Percentiles rank a stretch among this genome's conserved stretches.
Evolutionary conservation across 2,113 vertebrate species (phyloP).

Genomic region (Pipa parva): DNA sequence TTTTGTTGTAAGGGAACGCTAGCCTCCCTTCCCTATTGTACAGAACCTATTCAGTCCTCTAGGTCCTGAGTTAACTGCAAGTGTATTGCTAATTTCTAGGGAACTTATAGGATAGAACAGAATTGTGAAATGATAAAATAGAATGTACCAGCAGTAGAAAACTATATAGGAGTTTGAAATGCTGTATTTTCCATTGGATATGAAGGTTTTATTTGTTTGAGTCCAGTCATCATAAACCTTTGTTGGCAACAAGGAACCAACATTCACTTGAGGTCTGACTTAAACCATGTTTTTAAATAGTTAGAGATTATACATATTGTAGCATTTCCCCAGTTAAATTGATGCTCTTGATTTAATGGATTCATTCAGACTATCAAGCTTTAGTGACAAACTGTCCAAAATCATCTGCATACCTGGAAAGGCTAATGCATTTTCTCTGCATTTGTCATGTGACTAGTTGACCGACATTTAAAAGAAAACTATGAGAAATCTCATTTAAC

Average conservation of each 20-base stretch:
- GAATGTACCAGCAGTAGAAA: background rate
- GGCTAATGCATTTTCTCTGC: no score
- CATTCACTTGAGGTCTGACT: no score
- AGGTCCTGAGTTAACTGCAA: background rate
- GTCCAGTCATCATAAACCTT: no score
- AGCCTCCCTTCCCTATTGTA: conserved; percentile 1
- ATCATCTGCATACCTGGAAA: no score
- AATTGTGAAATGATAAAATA: conserved; percentile 35
- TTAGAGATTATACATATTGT: background rate
- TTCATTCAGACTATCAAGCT: no score
- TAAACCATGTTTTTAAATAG: background rate
- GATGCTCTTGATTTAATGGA: no score
- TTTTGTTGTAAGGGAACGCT: conserved; percentile 2
- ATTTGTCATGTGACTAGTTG: no score
- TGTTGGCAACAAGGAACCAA: no score
- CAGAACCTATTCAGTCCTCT: background rate
- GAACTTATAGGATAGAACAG: conserved; percentile 45
- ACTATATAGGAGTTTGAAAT: background rate
- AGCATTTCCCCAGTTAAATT: no score
- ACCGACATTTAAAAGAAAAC: no score
- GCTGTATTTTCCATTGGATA: background rate
- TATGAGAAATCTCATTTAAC: no score
- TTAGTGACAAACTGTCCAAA: no score
- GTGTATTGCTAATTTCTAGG: background rate
- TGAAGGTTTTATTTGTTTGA: background rate